phyloP scores from a whole-genome alignment of 2,888 invertebrate genomes.

The Girardia tigrina region DNA sequence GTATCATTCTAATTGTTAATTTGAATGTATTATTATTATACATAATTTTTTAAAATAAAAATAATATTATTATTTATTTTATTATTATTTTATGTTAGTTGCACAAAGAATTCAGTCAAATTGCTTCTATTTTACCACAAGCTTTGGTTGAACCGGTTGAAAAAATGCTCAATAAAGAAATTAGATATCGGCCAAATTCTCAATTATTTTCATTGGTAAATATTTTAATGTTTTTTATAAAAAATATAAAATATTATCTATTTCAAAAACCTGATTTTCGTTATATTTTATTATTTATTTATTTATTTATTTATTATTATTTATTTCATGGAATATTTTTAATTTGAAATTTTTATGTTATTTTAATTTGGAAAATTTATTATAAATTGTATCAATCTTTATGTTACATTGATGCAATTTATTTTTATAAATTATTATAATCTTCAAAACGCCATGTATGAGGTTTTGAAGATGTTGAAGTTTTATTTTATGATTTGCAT shows the following conservation, averaged over 20 bases:
- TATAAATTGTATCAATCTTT: too few species aligned
- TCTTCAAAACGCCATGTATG: too few species aligned
- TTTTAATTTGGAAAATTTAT: too few species aligned
- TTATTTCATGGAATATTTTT: not conserved
- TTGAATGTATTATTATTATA: too few species aligned
- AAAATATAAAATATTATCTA: not conserved
- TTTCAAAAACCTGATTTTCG: not conserved
- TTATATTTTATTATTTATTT: not conserved
- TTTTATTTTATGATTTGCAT: too few species aligned
- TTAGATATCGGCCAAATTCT: slow-evolving; percentile 72
- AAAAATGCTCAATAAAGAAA: slow-evolving; percentile 67
- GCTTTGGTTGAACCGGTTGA: slow-evolving; percentile 72
- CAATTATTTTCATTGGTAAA: slow-evolving; percentile 76
- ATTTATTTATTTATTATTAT: not conserved
- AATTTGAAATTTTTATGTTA: not conserved
- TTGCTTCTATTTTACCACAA: slow-evolving; percentile 66
- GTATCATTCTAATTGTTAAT: too few species aligned
- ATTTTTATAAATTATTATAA: too few species aligned
- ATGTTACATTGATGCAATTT: too few species aligned
- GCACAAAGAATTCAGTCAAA: slow-evolving; percentile 65
- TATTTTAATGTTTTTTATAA: slow-evolving; percentile 23
- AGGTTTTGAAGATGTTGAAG: too few species aligned
- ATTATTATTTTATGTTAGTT: slow-evolving; percentile 56
- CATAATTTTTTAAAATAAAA: too few species aligned
- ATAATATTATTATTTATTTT: slow-evolving; percentile 16